Base-by-base conservation (phyloP, 2,888 invertebrate genomes). In the Melolontha melolontha region DNA sequence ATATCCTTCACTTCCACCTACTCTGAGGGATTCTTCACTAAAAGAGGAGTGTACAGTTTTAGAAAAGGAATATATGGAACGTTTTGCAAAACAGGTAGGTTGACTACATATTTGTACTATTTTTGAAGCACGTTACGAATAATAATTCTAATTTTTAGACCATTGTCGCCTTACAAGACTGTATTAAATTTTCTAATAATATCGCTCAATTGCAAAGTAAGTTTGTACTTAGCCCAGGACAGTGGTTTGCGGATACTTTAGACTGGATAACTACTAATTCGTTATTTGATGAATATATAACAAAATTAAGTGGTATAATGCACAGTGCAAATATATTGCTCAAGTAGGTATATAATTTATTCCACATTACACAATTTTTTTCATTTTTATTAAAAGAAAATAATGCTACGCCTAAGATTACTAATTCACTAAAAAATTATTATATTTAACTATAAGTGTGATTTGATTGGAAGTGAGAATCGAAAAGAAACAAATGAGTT, bases 11-110 rank as follows among this genome's bases (percentile, higher is more conserved):
- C 76, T 76, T 8, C 83, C 82, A 6, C 78, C 86, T 5, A 88
- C 88, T 2, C 79, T 88, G 7, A 75, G 86, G 55, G 89, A 89
- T 76, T 79, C 79, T 42, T 78, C 77, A 39, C 81, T 89, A 29
- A 76, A 77, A 66, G 76, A 81, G 14, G 86, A 89, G 75, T 86
- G 86, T 52, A 79, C 80, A 16, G 82, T 84, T 11, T 75, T 91
- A 2, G 87, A 89, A 78, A 82, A 85, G 75, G 87, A 87, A 71
- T 91, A 90, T 77, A 81, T 91, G 77, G 80, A 83, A 51, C 85
- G 84, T 72, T 80, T 80, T 62, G 76, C 77, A 47, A 75, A 73
- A 59, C 76, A 79, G 72, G 77, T 78, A 22, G 4, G 22, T 17
- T 5, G 7, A 47, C 11, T 5, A 10, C n/a, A 67, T 62, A 47